Evolutionary conservation across 2,113 vertebrate species (phyloP), one percentile per base, ranked within the genome.

Genomic region (Nothobranchius kuhntae): DNA sequence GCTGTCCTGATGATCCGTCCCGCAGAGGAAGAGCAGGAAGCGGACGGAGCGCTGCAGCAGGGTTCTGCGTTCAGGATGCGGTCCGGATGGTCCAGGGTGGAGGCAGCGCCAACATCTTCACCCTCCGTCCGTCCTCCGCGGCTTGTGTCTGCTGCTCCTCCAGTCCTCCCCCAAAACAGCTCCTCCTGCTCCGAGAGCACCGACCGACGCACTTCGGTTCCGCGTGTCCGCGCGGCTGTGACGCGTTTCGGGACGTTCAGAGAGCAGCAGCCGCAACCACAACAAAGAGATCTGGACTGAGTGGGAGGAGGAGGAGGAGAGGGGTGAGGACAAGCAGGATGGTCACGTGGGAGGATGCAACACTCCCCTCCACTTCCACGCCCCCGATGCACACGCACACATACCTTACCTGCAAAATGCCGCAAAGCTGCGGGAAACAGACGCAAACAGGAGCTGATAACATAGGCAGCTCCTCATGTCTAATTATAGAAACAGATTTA

Each of bases 211-310:
- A 66, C 55, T 44, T 57, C 73, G 62, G 61, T 14, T 24, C 36
- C 1, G 48, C 13, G 21, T 52, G 3, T 11, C 58, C 53, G 63
- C 30, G 68, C 67, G 61, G 52, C 6, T 2, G 5, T 3, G 55
- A 54, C 14, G 63, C 75, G 71, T 55, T 13, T 26, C 38, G 13
- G 52, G n/a, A 55, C 38, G 79, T 75, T 71, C 53, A 51, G 56
- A 54, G 57, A 60, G 71, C 83, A 48, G 82, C 78, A 56, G 85
- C 78, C 53, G 87, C 78, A 59, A 68, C 64, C 83, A 88, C 88
- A 91, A 90, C 88, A 91, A 91, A 91, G 90, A 82, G 86, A 89
- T 73, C 71, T 68, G 71, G 77, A 77, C 63, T 14, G 80, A 56
- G n/a, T 30, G 38, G 35, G 60, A 64, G 11, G 71, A 59, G 64